A percentile compares a stretch with the other conserved stretches of the same genome.
phyloP scores from a whole-genome alignment of 2,797 vertebrate genomes.

The Eospalax fontanierii region DNA sequence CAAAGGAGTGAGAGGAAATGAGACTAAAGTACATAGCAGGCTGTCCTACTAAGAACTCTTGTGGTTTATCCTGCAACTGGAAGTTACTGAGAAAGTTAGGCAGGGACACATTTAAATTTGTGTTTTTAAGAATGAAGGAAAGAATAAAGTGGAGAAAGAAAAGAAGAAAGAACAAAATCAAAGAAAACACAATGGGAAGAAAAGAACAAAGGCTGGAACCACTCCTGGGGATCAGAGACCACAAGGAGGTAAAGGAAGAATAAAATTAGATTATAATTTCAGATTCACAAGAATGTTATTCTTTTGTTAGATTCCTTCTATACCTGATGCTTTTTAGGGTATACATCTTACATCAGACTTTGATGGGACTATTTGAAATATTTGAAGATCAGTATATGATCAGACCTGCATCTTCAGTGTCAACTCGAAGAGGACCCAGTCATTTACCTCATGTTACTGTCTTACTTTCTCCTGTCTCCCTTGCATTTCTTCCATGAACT shows the following conservation, averaged over 20 bases:
- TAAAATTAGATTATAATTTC: background rate
- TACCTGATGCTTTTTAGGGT: background rate
- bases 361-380: background rate
- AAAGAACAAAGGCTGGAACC: background rate
- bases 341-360: background rate
- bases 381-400: background rate
- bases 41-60: background rate
- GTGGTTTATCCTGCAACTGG: background rate
- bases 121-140: background rate
- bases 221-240: background rate
- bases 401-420: background rate
- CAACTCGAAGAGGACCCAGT: background rate
- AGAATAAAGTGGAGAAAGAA: background rate
- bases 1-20: background rate
- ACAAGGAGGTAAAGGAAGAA: conserved; percentile 9
- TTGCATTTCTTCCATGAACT: background rate
- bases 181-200: background rate
- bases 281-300: background rate
- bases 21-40: background rate
- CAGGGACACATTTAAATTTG: background rate
- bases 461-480: background rate
- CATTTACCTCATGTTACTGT: no score
- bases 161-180: background rate
- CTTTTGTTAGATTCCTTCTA: background rate
- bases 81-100: background rate